Evolutionary conservation across 2,113 vertebrate genomes (phyloP), one percentile per base, ranked within the genome.

Genomic region (Leptobrachium ailaonicum): DNA sequence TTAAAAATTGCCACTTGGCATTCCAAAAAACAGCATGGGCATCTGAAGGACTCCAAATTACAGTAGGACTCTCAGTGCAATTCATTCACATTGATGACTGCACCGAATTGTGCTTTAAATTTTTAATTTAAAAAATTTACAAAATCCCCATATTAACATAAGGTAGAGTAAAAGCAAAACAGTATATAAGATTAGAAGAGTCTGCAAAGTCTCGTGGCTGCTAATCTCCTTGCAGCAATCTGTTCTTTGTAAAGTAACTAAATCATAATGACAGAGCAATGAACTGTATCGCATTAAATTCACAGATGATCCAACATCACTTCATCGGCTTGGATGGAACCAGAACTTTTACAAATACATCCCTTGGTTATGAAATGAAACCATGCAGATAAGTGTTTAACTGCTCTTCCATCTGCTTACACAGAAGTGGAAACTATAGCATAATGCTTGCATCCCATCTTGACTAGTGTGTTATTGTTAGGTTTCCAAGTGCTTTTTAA

Each of bases 381-480:
- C 9, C 0, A 12, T 84, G 50, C 9, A 45, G 44, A 74, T 83
- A 64, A 79, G 54, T 54, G 42, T 84, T 83, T 50, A 73, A 13
- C 43, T 75, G 58, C 40, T 44, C 58, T 50, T 62, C 60, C 7
- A 44, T 76, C 12, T 53, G 5, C 76, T 62, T 80, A 80, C 76
- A 81, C 71, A 82, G 74, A 84, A 84, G 79, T 81, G 72, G 69
- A 73, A 81, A 81, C 71, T 75, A 81, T 81, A 75, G 72, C 53
- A 12, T 53, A 42, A 74, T 75, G 71, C 79, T 81, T 60, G 50
- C 44, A 80, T 80, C 68, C 71, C 4, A 41, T 41, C 71, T 74
- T 74, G 64, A 80, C 54, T 58, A 40, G 68, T 62, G 67, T 68
- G 63, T 60, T 74, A 73, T 14, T 66, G 50, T 73, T 67, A 80